Conservation (phyloP, 92 coral and sea anemone genomes). For the Porites divaricata region DNA sequence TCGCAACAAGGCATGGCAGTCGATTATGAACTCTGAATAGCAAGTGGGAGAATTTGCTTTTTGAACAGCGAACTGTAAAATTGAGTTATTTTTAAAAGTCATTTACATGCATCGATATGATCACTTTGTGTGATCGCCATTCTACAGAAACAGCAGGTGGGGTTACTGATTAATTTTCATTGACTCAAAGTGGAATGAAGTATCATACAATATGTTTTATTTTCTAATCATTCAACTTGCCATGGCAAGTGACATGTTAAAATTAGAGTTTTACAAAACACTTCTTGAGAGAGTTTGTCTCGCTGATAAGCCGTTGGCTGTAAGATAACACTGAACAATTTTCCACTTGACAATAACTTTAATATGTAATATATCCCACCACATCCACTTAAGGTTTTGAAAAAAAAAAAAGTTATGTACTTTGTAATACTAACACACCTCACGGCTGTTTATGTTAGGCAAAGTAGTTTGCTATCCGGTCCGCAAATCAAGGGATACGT, state of each 20-base stretch:
- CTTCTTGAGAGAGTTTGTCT: slow-evolving; percentile 18
- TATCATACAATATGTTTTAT: slow-evolving; percentile 17
- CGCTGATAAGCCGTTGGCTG: slow-evolving; percentile 17
- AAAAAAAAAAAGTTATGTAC: no score
- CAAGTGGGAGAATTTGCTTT: no score
- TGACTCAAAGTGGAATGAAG: slow-evolving; percentile 13
- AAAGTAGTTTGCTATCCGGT: not conserved
- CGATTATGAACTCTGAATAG: no score
- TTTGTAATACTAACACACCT: no score
- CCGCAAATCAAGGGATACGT: no score
- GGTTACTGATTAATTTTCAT: slow-evolving; percentile 16
- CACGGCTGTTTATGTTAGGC: not conserved
- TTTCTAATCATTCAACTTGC: not conserved
- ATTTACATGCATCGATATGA: no score
- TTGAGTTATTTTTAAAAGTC: no score
- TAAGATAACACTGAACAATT: not conserved
- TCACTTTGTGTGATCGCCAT: not conserved
- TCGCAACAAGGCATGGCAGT: no score
- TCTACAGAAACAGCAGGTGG: not conserved
- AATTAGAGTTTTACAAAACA: not conserved
- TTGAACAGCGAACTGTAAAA: no score
- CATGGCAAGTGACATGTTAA: not conserved
- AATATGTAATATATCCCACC: not conserved
- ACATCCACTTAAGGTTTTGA: not conserved
- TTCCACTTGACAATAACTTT: not conserved